Evolutionary conservation across 1,140 invertebrate species (phyloP).

Genomic region (Platyura marginata): DNA sequence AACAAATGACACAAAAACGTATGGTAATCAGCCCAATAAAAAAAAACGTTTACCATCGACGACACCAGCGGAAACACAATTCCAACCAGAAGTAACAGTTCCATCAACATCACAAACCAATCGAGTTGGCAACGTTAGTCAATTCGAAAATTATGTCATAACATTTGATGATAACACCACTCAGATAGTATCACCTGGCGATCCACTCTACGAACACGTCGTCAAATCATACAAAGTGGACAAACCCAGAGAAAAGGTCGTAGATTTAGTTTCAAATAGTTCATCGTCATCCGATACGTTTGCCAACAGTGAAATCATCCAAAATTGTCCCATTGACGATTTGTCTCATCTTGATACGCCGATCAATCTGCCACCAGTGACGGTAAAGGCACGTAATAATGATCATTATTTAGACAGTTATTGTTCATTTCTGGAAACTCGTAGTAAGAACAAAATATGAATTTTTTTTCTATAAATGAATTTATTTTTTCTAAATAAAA

Average conservation of each 20-base stretch:
- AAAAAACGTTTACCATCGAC: too few relatives aligned
- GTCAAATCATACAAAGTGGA: not conserved
- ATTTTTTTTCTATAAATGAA: too few relatives aligned
- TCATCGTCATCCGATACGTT: not conserved
- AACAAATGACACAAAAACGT: too few relatives aligned
- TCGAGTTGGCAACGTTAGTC: too few relatives aligned
- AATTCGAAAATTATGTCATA: not conserved
- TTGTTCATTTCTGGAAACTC: not conserved
- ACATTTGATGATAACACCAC: not conserved
- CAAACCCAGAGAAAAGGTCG: not conserved
- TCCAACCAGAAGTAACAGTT: too few relatives aligned
- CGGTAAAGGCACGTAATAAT: not conserved
- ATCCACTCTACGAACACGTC: not conserved
- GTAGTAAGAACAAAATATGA: too few relatives aligned
- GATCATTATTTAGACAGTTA: not conserved
- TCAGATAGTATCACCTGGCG: not conserved
- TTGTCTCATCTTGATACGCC: not conserved
- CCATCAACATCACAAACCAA: too few relatives aligned
- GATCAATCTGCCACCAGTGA: too few relatives aligned
- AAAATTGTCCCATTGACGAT: not conserved
- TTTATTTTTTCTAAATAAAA: too few relatives aligned
- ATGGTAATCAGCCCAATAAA: too few relatives aligned
- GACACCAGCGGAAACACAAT: too few relatives aligned
- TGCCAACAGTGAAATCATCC: not conserved
- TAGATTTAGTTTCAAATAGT: not conserved